Percentiles rank a stretch among this genome's conserved stretches.
Conservation (phyloP, 2,113 vertebrate genomes). For the Kobus ellipsiprymnus region DNA sequence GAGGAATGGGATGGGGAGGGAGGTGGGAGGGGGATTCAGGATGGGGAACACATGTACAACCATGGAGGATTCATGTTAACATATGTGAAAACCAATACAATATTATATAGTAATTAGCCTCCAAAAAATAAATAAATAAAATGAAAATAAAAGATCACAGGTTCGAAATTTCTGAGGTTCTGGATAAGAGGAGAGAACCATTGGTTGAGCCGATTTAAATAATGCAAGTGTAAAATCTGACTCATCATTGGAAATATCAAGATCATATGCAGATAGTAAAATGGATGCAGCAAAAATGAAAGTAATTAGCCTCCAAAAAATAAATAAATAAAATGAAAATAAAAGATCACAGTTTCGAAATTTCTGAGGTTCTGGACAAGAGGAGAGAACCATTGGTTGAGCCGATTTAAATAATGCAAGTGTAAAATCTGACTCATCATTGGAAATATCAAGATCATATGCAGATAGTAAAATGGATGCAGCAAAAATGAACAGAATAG, state of each 20-base stretch:
- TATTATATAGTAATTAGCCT: too few species aligned
- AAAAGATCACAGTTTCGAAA: not conserved
- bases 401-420: not conserved
- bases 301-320: too few species aligned
- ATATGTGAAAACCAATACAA: too few species aligned
- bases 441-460: not conserved
- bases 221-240: not conserved
- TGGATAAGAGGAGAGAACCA: not conserved
- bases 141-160: not conserved
- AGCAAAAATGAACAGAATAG: not conserved
- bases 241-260: not conserved
- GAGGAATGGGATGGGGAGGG: too few species aligned
- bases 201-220: not conserved
- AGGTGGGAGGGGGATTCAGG: too few species aligned
- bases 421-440: not conserved
- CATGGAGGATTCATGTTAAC: rapidly evolving
- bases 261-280: not conserved
- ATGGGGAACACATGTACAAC: too few species aligned
- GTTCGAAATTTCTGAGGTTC: not conserved
- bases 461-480: not conserved
- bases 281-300: not conserved
- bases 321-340: too few species aligned
- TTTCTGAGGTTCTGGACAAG: not conserved
- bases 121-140: too few species aligned
- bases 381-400: rapidly evolving